Percentiles rank a stretch among this genome's conserved stretches.
phyloP scores from a whole-genome alignment of 2,888 invertebrate species.

The Dolichopus griseipennis region DNA sequence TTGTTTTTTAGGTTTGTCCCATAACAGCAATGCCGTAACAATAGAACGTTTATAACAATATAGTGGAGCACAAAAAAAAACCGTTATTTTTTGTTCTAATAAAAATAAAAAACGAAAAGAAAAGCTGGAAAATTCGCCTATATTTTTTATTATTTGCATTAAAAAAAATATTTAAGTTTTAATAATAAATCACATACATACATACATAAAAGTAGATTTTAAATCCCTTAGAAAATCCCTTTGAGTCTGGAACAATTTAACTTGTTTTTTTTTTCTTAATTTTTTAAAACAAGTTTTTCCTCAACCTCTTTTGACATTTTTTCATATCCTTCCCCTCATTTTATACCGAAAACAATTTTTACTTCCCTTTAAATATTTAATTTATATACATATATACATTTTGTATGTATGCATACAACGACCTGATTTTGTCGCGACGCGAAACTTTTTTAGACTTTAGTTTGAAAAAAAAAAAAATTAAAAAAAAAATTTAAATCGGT shows the following conservation, averaged over 20 bases:
- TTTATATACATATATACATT: too few species aligned
- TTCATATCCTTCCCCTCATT: too few species aligned
- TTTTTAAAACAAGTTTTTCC: too few species aligned
- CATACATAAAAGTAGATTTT: background rate
- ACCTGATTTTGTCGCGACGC: constrained; percentile 3
- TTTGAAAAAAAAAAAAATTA: too few species aligned
- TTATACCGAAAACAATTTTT: too few species aligned
- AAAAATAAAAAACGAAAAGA: background rate
- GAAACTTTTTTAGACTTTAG: background rate
- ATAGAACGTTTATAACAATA: too few species aligned
- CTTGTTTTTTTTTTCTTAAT: background rate
- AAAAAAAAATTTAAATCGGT: too few species aligned
- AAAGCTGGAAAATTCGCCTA: background rate
- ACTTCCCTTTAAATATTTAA: too few species aligned
- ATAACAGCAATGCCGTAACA: too few species aligned
- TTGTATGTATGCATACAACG: background rate
- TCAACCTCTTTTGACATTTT: too few species aligned
- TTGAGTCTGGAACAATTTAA: constrained; percentile 2
- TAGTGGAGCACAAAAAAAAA: background rate
- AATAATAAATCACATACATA: background rate
- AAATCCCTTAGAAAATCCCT: background rate
- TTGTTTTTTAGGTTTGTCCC: too few species aligned
- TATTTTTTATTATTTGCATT: background rate
- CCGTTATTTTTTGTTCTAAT: too few species aligned
- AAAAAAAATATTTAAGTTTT: background rate